phyloP scores from a whole-genome alignment of 2,888 invertebrate species.

The Tetrapedia diversipes region DNA sequence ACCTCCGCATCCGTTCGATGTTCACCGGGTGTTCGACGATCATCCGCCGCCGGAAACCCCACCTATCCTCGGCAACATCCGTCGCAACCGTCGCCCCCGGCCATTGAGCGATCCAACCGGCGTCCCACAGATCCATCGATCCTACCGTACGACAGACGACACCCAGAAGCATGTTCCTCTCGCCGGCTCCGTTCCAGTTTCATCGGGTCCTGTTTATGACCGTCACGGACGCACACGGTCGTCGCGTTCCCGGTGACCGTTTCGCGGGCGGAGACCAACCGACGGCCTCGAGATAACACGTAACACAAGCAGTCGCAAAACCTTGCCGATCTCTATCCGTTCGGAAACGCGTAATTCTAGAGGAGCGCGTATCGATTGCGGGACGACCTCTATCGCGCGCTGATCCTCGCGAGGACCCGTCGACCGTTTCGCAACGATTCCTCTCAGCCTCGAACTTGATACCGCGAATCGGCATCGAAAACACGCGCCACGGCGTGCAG shows the following conservation, averaged over 20 bases:
- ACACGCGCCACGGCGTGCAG: background rate
- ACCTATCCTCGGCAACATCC: constrained; percentile 17
- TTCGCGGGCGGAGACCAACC: background rate
- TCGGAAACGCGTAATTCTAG: constrained; percentile 42
- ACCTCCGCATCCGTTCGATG: constrained; percentile 1
- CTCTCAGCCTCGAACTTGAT: constrained; percentile 51
- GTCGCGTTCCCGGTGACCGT: background rate
- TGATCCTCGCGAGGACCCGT: background rate
- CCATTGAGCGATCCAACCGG: constrained; percentile 3
- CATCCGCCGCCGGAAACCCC: constrained; percentile 37
- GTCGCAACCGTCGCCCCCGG: constrained; percentile 24
- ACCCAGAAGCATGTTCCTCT: constrained; percentile 7
- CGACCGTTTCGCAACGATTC: constrained; percentile 10
- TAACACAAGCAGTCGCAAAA: constrained; percentile 11
- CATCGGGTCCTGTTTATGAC: constrained; percentile 21
- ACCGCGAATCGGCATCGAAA: constrained; percentile 19
- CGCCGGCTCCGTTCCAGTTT: constrained; percentile 3
- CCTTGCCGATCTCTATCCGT: background rate
- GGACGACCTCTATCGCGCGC: constrained; percentile 35
- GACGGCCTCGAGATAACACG: background rate
- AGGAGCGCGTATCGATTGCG: constrained; percentile 44
- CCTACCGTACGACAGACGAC: too few relatives aligned
- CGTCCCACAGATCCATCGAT: constrained; percentile 10
- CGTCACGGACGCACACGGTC: background rate
- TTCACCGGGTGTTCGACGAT: background rate